Evolutionary conservation across 2,888 invertebrate genomes (phyloP), one percentile per base, ranked within the genome.

Genomic region (Mycalesis mineus): DNA sequence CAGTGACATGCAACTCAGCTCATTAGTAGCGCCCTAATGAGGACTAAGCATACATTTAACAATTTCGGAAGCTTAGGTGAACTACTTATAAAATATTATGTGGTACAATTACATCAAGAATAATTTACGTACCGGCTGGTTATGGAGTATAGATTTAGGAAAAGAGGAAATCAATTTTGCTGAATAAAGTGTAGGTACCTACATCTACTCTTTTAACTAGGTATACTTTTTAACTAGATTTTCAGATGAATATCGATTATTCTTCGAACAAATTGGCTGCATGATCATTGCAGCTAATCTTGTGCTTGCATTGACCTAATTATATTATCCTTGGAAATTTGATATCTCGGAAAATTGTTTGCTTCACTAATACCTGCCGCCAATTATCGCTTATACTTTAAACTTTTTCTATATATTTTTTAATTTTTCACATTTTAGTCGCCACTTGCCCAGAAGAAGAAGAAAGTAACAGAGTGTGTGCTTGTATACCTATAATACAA

Each of bases 271-370:
- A 36, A 17, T 17, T 22, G n/a, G 11, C 17, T 17, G 36, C 48
- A 48, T 17, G 17, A 17, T 17, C 36, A 1, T 17, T 48, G 36
- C 48, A 48, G 33, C 17, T 17, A 48, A 48, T 48, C 48, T 48
- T 17, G 48, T 33, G 48, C 48, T 36, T 36, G 17, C n/a, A 36
- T 48, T 48, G 48, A 36, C 48, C 48, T 17, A 48, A 48, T 48
- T 48, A 42, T 11, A 42, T n/a, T 22, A 22, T 4, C 13, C 14
- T 39, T 11, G 14, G 9, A 28, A 28, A 40, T 9, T 50, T 39
- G 2, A 39, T 40, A 39, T n/a, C 28, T 28, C 29, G 45, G 29
- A 45, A 29, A 29, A 36, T 8, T 45, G 29, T 3, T 45, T 8
- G 29, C 45, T 45, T 14, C 11, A 9, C 11, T 36, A 36, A 6